phyloP scores from a whole-genome alignment of 1,140 invertebrate genomes.

The Odontomachus brunneus region DNA sequence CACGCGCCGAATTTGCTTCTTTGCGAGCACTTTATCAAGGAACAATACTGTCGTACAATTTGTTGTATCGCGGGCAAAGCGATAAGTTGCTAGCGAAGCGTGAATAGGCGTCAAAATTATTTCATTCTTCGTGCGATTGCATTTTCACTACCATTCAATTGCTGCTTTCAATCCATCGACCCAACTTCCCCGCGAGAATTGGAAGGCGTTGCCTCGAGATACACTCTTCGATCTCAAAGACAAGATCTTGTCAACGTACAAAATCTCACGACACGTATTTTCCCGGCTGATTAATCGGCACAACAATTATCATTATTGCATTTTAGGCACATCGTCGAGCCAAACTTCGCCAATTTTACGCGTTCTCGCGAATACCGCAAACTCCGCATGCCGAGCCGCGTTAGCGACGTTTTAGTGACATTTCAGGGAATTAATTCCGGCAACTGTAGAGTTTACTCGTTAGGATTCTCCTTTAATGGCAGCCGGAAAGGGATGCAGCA shows the following conservation, averaged over 20 bases:
- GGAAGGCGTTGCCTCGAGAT: background rate
- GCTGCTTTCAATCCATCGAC: no score
- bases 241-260: no score
- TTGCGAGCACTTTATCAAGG: constrained; percentile 5
- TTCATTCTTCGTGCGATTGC: background rate
- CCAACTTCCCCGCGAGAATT: no score
- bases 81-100: background rate
- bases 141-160: background rate
- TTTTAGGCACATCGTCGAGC: background rate
- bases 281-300: background rate
- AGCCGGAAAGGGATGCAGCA: constrained; percentile 48
- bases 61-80: background rate
- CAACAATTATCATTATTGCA: constrained; percentile 3
- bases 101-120: background rate
- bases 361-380: background rate
- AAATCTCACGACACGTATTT: background rate
- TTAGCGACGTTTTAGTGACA: constrained; percentile 38
- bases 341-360: background rate
- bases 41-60: background rate
- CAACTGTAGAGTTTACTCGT: constrained; percentile 48
- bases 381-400: background rate
- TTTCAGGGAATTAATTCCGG: constrained; percentile 38
- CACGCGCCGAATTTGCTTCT: constrained; percentile 54
- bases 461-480: constrained; percentile 33
- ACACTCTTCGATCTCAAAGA: background rate